phyloP scores from a whole-genome alignment of 2,888 invertebrate species.

The Frankliniella intonsa region DNA sequence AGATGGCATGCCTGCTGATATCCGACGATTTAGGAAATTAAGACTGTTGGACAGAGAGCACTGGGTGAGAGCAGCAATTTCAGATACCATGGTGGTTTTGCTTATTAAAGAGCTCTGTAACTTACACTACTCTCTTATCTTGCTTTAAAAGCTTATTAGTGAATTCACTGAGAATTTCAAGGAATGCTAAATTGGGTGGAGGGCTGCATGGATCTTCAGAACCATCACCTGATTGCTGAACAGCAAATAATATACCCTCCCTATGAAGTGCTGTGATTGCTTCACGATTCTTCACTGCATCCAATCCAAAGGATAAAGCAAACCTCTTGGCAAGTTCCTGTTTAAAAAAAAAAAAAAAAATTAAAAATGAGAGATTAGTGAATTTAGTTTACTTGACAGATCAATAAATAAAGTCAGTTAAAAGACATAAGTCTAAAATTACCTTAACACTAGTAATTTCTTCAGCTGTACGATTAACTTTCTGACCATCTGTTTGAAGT shows the following conservation, averaged over 20 bases:
- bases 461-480: slow-evolving; percentile 65
- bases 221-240: slow-evolving; percentile 59
- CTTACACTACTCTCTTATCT: slow-evolving; percentile 86
- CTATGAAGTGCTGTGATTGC: slow-evolving; percentile 93
- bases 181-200: slow-evolving; percentile 82
- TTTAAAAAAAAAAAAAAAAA: no score
- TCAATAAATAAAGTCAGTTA: neutral
- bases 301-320: slow-evolving; percentile 93
- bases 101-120: slow-evolving; percentile 35
- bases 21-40: slow-evolving; percentile 78
- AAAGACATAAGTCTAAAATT: slow-evolving; percentile 35
- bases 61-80: neutral
- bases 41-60: neutral
- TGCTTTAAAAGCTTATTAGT: slow-evolving; percentile 92
- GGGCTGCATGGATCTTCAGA: slow-evolving; percentile 67
- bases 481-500: slow-evolving; percentile 50
- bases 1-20: slow-evolving; percentile 72
- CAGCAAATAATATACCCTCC: slow-evolving; percentile 87
- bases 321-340: slow-evolving; percentile 92
- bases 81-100: slow-evolving; percentile 22
- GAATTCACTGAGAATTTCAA: slow-evolving; percentile 95
- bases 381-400: slow-evolving; percentile 22
- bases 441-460: slow-evolving; percentile 87
- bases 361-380: slow-evolving; percentile 6
- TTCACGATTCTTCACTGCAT: slow-evolving; percentile 93